Base-by-base conservation (phyloP, 1,140 invertebrate species). In the Solenopsis fugax region DNA sequence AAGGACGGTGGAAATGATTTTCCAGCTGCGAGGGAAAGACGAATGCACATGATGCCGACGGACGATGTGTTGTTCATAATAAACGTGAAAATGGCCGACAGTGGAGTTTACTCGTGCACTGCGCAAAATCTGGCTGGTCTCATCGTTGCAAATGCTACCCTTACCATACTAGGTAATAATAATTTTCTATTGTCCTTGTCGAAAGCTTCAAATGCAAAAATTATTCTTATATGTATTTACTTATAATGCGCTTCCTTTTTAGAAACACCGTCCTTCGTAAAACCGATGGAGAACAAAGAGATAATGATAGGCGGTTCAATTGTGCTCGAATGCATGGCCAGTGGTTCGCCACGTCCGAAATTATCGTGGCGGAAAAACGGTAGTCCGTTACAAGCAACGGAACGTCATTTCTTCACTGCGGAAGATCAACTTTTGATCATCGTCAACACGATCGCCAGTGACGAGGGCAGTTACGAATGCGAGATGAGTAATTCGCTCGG, bases 1-100 rank as follows among this genome's bases (percentile, higher is more conserved):
- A 99, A 99, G 95, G 98, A 99, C 95, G 98, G 98, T n/a, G 98
- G 97, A 0, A 98, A 98, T 93, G 98, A 99, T 94, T 99, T 99
- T 94, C 98, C 98, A 12, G 99, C 99, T 10, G 99, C 99, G 18
- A 96, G 97, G 81, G 99, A 99, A 94, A 96, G 98, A 60, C 96
- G 99, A 34, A 98, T 99, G 97, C 97, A 98, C 93, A 98, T 99
- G 52, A 98, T 98, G 96, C 97, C 98, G 0, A 97, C 97, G 34
- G 98, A 99, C 94, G 98, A 99, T 94, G 97, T 97, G 3, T 98
- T 99, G 91, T 98, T 99, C 91, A 99, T 99, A 87, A 96, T 98
- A 10, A 97, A 98, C 95, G 98, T 98, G 9, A 98, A 98, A 94
- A 96, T 97, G 0, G 96, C 96, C 54, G 99, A 99, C 94, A 97